phyloP scores from a whole-genome alignment of 2,888 invertebrate genomes.

The Operophtera brumata region DNA sequence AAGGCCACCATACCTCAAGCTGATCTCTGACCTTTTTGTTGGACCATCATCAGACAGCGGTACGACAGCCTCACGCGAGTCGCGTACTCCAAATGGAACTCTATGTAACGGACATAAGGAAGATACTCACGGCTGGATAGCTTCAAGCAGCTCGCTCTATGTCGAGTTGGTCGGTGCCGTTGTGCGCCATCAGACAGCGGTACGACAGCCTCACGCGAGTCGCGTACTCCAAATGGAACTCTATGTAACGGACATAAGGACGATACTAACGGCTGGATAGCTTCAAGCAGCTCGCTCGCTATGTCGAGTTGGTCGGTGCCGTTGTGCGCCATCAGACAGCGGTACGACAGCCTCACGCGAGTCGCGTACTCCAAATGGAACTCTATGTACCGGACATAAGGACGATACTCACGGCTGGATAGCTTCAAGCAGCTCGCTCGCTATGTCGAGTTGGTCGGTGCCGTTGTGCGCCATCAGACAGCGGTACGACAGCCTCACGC shows the following conservation, averaged over 20 bases:
- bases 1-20: too few species aligned
- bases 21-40: too few species aligned
- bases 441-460: slow-evolving; percentile 82
- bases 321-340: slow-evolving; percentile 85
- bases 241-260: too few species aligned
- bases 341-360: slow-evolving; percentile 81
- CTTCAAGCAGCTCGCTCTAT: too few species aligned
- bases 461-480: slow-evolving; percentile 84
- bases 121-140: too few species aligned
- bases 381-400: too few species aligned
- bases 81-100: slow-evolving; percentile 77
- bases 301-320: too few species aligned
- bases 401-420: slow-evolving; percentile 57
- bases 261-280: too few species aligned
- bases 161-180: too few species aligned
- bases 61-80: slow-evolving; percentile 82
- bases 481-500: slow-evolving; percentile 82
- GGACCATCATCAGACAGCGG: slow-evolving; percentile 84
- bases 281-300: too few species aligned
- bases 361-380: slow-evolving; percentile 79
- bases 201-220: slow-evolving; percentile 82
- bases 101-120: too few species aligned
- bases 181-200: slow-evolving; percentile 84
- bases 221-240: slow-evolving; percentile 77
- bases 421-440: slow-evolving; percentile 81